Evolutionary conservation across 2,888 invertebrate genomes (phyloP), one percentile per base, ranked within the genome.

Genomic region (Scaptomyza caliginosa): DNA sequence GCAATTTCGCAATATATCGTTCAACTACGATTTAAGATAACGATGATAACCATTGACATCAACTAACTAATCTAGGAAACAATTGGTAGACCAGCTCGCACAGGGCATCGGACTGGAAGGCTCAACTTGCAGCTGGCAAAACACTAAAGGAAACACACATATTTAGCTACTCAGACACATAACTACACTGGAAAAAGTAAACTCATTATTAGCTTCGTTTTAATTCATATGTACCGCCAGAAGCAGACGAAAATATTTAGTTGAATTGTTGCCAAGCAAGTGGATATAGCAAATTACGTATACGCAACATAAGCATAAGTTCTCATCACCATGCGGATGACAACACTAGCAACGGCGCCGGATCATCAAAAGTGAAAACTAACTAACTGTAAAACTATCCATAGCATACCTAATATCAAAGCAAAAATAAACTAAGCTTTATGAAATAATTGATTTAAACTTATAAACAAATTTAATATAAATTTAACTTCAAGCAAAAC

Each of bases 1-100:
- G 79, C 83, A 82, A 85, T 85, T 75, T 75, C 73, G 65, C 63
- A 63, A 77, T 58, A 51, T 74, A 77, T 69, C 68, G 77, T 67
- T 67, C 62, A 51, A 45, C 52, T 59, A 71, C 58, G 46, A 67
- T 56, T 51, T 67, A 71, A 57, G 70, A 51, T 50, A 56, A 38
- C 40, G 40, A 30, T 52, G 51, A 67, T 4, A 7, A 38, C 26
- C 64, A 39, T 39, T 17, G 8, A 16, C 17, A 19, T 19, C 10
- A 16, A 4, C 28, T 21, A 48, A 23, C 23, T 48, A 4, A 40
- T 34, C 48, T 48, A 28, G 46, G 30, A 51, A 28, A 24, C 28
- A 32, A 13, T 2, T 42, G 56, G 56, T 66, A 8, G 45, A 50
- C 40, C 70, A 38, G 63, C 26, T 28, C 32, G 65, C 43, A 23